Percentiles rank a stretch among this genome's conserved stretches.
These are phyloP conservation scores for Goniozus legneri DNA, from an alignment of 1,140 invertebrate species.

Conservation along the genomic window DNA sequence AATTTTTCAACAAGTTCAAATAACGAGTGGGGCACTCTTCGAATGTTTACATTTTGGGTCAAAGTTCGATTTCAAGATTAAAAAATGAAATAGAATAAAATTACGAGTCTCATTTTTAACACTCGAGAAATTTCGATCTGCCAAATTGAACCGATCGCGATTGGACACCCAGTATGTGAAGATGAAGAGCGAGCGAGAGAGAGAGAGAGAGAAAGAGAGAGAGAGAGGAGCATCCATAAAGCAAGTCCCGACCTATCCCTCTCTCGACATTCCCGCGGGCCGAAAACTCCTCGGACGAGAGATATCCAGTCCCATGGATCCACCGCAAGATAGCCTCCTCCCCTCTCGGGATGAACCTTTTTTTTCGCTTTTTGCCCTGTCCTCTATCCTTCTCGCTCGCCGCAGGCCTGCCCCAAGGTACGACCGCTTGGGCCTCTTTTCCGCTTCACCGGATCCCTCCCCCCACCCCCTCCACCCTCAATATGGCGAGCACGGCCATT, in stretches of 20 bases:
- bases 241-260: conserved; percentile 27
- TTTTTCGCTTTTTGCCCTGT: background rate
- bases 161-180: too few species aligned
- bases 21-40: too few species aligned
- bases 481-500: background rate
- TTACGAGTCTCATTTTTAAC: too few species aligned
- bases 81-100: too few species aligned
- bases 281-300: too few species aligned
- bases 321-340: conserved; percentile 2
- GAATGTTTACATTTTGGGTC: too few species aligned
- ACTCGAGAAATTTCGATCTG: too few species aligned
- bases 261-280: conserved; percentile 20
- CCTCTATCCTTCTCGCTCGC: conserved; percentile 6
- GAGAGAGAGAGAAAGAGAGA: conserved; percentile 1
- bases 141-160: too few species aligned
- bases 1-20: too few species aligned
- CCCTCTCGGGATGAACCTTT: background rate
- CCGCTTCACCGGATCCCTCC: conserved; percentile 15
- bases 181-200: conserved; percentile 13
- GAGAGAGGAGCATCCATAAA: conserved; percentile 11
- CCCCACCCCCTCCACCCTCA: conserved; percentile 7
- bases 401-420: conserved; percentile 5
- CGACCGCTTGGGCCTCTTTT: background rate
- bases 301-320: conserved; percentile 14
- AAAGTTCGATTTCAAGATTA: too few species aligned